These are phyloP conservation scores for Pedicia rivosa DNA, from an alignment of 2,888 invertebrate genomes.

Conservation along the genomic window DNA sequence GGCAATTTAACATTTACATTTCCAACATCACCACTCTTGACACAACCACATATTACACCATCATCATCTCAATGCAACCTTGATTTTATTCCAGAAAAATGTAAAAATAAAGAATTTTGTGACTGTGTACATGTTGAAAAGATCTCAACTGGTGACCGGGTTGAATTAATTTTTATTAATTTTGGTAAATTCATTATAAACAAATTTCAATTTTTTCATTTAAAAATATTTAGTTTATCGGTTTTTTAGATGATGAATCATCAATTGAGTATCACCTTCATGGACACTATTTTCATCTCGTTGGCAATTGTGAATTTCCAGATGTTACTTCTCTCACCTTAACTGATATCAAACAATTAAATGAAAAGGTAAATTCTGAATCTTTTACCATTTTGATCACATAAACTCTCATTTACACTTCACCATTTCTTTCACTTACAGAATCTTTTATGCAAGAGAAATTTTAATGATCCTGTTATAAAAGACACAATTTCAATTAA, in stretches of 20 bases:
- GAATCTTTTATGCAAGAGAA: slow-evolving; percentile 34
- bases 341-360: slow-evolving; percentile 38
- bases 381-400: too few species aligned
- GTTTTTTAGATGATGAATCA: slow-evolving; percentile 39
- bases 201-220: background rate
- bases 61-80: background rate
- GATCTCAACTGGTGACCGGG: slow-evolving; percentile 47
- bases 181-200: slow-evolving; percentile 38
- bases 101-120: slow-evolving; percentile 32
- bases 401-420: too few species aligned
- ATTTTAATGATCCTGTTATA: slow-evolving; percentile 40
- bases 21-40: slow-evolving; percentile 58
- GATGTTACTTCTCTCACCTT: slow-evolving; percentile 29
- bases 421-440: slow-evolving; percentile 11
- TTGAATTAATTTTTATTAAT: slow-evolving; percentile 58
- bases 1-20: slow-evolving; percentile 40
- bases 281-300: slow-evolving; percentile 55
- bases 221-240: slow-evolving; percentile 6
- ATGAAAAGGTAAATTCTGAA: slow-evolving; percentile 34
- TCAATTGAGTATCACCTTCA: slow-evolving; percentile 61
- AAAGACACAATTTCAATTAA: slow-evolving; percentile 65
- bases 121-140: slow-evolving; percentile 60
- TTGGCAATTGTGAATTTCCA: slow-evolving; percentile 40
- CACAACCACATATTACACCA: slow-evolving; percentile 34
- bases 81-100: background rate